A percentile compares a stretch with the other conserved stretches of the same genome.
phyloP scores from a whole-genome alignment of 2,113 vertebrate genomes.

The Bambusicola thoracicus region DNA sequence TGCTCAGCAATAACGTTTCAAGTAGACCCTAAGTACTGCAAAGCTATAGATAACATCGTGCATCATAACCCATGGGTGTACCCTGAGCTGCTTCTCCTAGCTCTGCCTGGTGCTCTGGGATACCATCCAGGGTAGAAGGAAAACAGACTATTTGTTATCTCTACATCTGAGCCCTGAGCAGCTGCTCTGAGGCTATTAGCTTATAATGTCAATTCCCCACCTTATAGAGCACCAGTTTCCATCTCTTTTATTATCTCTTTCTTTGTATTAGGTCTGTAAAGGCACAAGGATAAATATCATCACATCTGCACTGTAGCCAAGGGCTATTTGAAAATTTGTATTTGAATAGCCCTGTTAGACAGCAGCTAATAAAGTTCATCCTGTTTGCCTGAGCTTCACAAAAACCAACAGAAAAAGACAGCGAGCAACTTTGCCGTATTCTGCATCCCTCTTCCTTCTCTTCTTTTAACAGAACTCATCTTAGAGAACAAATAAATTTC shows the following conservation, averaged over 20 bases:
- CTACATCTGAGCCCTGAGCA: neutral
- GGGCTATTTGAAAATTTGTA: neutral
- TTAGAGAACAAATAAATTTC: neutral
- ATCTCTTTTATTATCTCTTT: neutral
- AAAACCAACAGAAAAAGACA: neutral
- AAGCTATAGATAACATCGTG: neutral
- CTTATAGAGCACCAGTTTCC: neutral
- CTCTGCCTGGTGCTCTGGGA: neutral
- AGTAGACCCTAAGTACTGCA: neutral
- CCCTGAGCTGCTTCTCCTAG: neutral
- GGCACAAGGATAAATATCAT: conserved; percentile 13
- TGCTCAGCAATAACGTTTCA: neutral
- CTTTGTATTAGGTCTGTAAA: conserved; percentile 9
- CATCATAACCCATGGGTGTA: neutral
- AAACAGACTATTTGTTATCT: neutral
- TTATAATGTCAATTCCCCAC: neutral
- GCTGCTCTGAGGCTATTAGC: conserved; percentile 14
- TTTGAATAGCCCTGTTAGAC: neutral
- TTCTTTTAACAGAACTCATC: neutral
- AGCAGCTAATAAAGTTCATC: neutral
- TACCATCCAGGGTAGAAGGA: neutral
- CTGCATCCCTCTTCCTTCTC: neutral
- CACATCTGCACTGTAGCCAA: conserved; percentile 42
- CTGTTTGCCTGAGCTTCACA: neutral
- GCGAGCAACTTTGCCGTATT: neutral